Conservation (phyloP, 2,888 invertebrate species). For the Thereva unica region DNA sequence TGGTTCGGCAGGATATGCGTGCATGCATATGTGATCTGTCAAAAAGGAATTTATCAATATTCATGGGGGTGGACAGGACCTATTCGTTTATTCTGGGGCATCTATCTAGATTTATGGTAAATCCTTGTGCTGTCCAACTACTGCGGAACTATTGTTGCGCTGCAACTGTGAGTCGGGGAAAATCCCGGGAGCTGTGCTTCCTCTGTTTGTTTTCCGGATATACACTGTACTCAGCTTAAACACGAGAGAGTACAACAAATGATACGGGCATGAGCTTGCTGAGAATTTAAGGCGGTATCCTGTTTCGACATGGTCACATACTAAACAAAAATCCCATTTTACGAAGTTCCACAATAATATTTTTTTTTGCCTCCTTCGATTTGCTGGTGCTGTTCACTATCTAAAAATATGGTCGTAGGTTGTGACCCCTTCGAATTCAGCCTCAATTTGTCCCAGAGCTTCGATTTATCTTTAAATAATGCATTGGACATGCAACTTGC, state of each 20-base stretch:
- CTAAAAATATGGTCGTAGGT: not conserved
- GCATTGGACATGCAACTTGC: conserved; percentile 25
- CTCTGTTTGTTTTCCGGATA: conserved; percentile 26
- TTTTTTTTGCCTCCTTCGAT: conserved; percentile 2
- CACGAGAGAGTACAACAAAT: conserved; percentile 9
- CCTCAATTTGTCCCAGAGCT: conserved; percentile 27
- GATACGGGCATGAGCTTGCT: not conserved
- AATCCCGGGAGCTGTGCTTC: conserved; percentile 25
- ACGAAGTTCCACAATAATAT: not conserved
- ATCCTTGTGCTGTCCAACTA: conserved; percentile 14
- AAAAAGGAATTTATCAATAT: conserved; percentile 31
- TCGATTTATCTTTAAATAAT: conserved; percentile 32
- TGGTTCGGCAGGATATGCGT: conserved; percentile 18
- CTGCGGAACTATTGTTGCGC: conserved; percentile 12
- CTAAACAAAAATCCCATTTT: conserved; percentile 31
- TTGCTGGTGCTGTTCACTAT: not conserved
- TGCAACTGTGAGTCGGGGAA: conserved; percentile 20
- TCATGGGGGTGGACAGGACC: conserved; percentile 8
- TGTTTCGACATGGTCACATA: not conserved
- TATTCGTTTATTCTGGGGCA: not conserved
- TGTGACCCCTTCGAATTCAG: not conserved
- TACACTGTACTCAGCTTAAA: conserved; percentile 16
- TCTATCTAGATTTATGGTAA: conserved; percentile 32
- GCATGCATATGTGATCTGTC: conserved; percentile 26
- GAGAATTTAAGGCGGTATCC: not conserved